Conservation (phyloP, 2,113 vertebrate genomes). For the Amphilophus citrinellus region DNA sequence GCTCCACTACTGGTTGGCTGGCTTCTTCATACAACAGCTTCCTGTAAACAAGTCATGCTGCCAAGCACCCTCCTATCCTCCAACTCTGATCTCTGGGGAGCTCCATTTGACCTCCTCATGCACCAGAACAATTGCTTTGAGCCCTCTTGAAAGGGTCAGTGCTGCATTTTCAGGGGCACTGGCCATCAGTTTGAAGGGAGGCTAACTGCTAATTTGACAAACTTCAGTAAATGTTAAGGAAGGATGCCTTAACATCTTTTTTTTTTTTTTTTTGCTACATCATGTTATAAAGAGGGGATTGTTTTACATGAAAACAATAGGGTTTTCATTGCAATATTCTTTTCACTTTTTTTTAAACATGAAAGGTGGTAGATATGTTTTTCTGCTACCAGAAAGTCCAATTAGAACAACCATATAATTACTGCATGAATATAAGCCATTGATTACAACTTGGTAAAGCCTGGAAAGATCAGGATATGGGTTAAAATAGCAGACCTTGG, state of each 20-base stretch:
- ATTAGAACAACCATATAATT: not conserved
- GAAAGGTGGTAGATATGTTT: not conserved
- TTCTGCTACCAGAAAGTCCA: not conserved
- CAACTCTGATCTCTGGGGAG: slow-evolving; percentile 72
- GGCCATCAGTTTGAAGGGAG: slow-evolving; percentile 56
- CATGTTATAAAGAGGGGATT: not conserved
- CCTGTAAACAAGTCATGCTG: slow-evolving; percentile 80
- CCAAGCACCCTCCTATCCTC: slow-evolving; percentile 73
- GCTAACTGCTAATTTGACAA: slow-evolving; percentile 50
- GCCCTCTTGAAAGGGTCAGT: slow-evolving; percentile 41
- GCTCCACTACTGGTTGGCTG: slow-evolving; percentile 67
- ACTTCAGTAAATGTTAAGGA: slow-evolving; percentile 41
- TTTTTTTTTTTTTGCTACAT: slow-evolving; percentile 5
- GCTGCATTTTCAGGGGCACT: slow-evolving; percentile 51
- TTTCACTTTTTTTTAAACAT: not conserved
- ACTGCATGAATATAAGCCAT: not conserved
- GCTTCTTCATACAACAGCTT: slow-evolving; percentile 79
- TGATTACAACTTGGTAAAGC: not conserved
- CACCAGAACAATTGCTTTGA: slow-evolving; percentile 62
- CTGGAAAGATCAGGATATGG: not conserved
- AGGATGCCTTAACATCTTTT: slow-evolving; percentile 7
- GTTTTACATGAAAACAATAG: not conserved
- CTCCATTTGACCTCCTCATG: slow-evolving; percentile 67
- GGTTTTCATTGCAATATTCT: not conserved
- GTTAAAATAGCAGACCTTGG: not conserved